These are phyloP conservation scores for Eucriotettix oculatus DNA, from an alignment of 2,888 invertebrate species.

Conservation along the genomic window DNA sequence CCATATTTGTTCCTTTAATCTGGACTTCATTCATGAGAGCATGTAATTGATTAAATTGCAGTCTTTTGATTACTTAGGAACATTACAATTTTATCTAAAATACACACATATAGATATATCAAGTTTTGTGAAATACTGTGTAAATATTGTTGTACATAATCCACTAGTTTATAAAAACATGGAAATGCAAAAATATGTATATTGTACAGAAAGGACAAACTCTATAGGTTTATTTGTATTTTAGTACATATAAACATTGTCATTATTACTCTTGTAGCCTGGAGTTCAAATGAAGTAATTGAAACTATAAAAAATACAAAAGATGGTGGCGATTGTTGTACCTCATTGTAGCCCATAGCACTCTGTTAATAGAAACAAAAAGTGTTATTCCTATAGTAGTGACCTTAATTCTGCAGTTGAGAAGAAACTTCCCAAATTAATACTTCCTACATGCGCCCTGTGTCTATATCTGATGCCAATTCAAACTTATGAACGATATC, in stretches of 20 bases:
- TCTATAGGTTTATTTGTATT: slow-evolving; percentile 14
- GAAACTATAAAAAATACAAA: slow-evolving; percentile 7
- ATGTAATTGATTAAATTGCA: not conserved
- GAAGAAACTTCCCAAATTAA: no score
- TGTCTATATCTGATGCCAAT: no score
- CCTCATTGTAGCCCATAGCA: slow-evolving; percentile 7
- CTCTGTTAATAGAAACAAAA: slow-evolving; percentile 8
- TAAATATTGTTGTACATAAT: slow-evolving; percentile 14
- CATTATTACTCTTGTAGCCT: slow-evolving; percentile 14
- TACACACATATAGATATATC: no score
- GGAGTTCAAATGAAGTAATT: slow-evolving; percentile 13
- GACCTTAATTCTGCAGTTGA: not conserved
- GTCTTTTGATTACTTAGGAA: not conserved
- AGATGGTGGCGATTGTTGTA: slow-evolving; percentile 8
- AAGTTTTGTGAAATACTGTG: slow-evolving; percentile 12
- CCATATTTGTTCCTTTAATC: no score
- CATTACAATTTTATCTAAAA: no score
- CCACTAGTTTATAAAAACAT: slow-evolving; percentile 13
- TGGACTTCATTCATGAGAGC: not conserved
- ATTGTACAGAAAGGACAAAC: slow-evolving; percentile 13
- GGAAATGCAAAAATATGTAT: slow-evolving; percentile 10
- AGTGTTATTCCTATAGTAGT: not conserved
- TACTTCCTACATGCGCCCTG: no score
- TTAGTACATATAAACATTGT: slow-evolving; percentile 14
- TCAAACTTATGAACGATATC: no score